Conservation (phyloP, 2,113 vertebrate genomes). For the Anolis carolinensis region DNA sequence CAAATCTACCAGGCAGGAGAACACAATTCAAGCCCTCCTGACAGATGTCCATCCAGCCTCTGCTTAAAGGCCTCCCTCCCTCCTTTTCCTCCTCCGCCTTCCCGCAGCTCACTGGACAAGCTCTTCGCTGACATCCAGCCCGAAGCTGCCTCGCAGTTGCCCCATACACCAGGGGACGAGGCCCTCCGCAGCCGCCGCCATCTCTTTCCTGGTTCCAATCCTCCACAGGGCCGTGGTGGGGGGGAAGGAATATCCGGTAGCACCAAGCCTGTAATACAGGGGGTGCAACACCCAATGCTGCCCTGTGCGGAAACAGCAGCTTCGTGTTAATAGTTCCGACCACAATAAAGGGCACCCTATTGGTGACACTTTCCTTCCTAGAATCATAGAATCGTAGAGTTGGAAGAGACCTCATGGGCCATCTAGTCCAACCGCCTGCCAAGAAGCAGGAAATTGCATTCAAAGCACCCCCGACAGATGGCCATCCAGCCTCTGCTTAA, state of each 20-base stretch:
- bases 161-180: slow-evolving; percentile 86
- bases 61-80: background rate
- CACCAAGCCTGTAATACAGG: background rate
- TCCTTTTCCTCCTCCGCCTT: background rate
- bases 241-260: slow-evolving; percentile 43
- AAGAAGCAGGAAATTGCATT: no score
- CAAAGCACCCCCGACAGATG: no score
- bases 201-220: background rate
- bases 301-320: slow-evolving; percentile 24
- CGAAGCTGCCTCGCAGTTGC: slow-evolving; percentile 82
- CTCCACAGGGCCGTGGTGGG: background rate
- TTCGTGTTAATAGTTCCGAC: slow-evolving; percentile 39
- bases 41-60: no score
- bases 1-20: background rate
- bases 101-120: slow-evolving; percentile 83
- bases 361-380: no score
- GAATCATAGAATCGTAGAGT: no score
- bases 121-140: slow-evolving; percentile 89
- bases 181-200: slow-evolving; percentile 63
- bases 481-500: no score
- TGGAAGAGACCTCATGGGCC: no score
- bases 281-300: fast-evolving
- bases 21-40: no score
- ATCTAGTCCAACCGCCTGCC: no score
- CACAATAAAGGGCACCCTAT: no score